Base-by-base conservation (phyloP, 1,140 invertebrate genomes). In the Drosophila ficusphila region DNA sequence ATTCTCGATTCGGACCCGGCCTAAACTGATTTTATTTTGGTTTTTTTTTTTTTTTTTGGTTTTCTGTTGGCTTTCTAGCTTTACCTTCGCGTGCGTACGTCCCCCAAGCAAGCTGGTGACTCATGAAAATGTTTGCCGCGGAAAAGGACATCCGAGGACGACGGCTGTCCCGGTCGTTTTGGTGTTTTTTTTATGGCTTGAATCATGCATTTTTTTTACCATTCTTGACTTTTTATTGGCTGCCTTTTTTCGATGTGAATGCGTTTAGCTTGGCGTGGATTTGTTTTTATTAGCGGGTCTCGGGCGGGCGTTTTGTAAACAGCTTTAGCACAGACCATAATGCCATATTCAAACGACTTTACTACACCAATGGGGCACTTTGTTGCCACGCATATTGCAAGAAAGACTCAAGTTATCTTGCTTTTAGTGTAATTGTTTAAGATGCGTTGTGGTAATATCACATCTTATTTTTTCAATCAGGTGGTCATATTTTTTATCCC, bases 121-220 rank as follows among this genome's bases (percentile, higher is more conserved):
- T 82, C 79, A 82, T 65, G 69, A 49, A 27, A 29, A 64, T 46
- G 33, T 51, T 21, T 49, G 11, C 23, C 11, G 56, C 29, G 61
- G n/a, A n/a, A n/a, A n/a, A n/a, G n/a, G n/a, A n/a, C n/a, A n/a
- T 49, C 21, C 68, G 34, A 21, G 42, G 23, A 44, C 44, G 36
- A 60, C 65, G 68, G 67, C 46, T 71, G 68, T 36, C 39, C 12
- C 3, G 41, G 42, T 44, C 56, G 54, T 46, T 70, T 48, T 53
- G 33, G 46, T 31, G 9, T n/a, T 49, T 68, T 61, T 83, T 85
- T 85, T 76, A 83, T 51, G 56, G 58, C 69, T 64, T 72, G 68
- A 85, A 85, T 85, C 85, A 81, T 85, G 82, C 71, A 86, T 85
- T 85, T 86, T 85, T 86, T 86, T 86, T 85, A 74, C 67, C 76